These are phyloP conservation scores for Dipodomys stephensi DNA, from an alignment of 2,113 vertebrate species.

Conservation along the genomic window DNA sequence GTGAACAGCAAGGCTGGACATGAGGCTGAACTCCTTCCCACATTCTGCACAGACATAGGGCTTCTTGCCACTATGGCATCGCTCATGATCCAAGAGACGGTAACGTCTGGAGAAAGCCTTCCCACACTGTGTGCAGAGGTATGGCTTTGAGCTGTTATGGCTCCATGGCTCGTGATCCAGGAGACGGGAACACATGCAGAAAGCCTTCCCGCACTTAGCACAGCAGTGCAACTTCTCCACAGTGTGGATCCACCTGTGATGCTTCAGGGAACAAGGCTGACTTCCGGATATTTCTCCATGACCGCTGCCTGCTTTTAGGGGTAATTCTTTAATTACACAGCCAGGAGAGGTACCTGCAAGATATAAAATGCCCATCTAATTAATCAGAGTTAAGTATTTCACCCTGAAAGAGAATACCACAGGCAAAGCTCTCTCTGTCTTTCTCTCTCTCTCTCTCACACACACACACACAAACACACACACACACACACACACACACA, in stretches of 20 bases:
- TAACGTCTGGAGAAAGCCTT: background rate
- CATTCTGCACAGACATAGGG: background rate
- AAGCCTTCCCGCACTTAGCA: background rate
- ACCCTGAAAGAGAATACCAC: background rate
- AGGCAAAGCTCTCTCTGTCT: background rate
- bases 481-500: background rate
- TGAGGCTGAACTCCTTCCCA: background rate
- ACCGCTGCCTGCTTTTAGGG: background rate
- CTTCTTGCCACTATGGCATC: constrained; percentile 1
- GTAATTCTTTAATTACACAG: background rate
- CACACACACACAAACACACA: background rate
- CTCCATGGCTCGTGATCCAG: background rate
- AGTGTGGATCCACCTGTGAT: background rate
- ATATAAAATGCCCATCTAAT: background rate
- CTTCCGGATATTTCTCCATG: background rate
- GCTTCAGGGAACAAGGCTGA: background rate
- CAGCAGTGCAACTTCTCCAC: background rate
- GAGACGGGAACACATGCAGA: background rate
- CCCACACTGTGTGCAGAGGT: background rate
- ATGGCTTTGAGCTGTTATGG: too few relatives aligned
- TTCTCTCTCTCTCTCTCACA: too few relatives aligned
- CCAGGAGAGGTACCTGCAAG: constrained; percentile 15
- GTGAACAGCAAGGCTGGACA: background rate
- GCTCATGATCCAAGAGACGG: background rate
- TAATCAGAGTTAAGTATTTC: background rate